Conservation (phyloP, 2,113 vertebrate genomes). For the Haliaeetus leucogaster region DNA sequence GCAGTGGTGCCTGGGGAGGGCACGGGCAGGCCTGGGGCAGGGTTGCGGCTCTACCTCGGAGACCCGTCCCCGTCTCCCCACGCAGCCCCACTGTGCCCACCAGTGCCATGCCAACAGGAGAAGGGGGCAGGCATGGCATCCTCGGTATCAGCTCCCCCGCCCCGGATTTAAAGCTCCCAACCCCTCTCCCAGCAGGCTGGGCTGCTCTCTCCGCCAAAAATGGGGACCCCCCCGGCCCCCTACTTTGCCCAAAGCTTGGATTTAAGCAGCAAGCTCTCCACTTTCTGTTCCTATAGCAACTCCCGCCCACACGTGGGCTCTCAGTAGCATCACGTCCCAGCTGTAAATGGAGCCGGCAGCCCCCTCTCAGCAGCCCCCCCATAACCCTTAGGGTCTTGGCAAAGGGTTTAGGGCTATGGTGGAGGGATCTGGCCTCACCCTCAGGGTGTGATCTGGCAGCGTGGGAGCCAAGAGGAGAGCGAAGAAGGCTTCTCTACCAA, state of each 20-base stretch:
- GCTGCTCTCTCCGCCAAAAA: neutral
- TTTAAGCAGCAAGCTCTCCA: neutral
- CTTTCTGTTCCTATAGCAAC: constrained; percentile 49
- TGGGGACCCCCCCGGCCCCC: neutral
- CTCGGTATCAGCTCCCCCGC: neutral
- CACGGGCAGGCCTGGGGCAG: neutral
- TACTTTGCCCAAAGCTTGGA: neutral
- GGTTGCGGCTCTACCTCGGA: neutral
- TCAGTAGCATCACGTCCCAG: neutral
- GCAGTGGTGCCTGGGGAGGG: neutral
- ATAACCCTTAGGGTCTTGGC: neutral
- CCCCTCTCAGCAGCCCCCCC: neutral
- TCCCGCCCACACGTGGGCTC: neutral
- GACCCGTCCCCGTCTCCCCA: neutral
- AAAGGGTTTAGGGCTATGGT: neutral
- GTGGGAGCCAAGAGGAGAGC: neutral
- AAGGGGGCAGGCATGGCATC: neutral
- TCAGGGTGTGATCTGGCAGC: neutral
- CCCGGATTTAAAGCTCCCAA: neutral
- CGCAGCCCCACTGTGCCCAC: neutral
- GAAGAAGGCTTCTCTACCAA: neutral
- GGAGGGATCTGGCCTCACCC: neutral
- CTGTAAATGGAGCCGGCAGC: neutral
- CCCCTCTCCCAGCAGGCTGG: neutral
- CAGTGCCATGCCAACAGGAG: rapidly evolving